These are phyloP conservation scores for Botia almorhae DNA, from an alignment of 2,797 vertebrate species.

Conservation along the genomic window DNA sequence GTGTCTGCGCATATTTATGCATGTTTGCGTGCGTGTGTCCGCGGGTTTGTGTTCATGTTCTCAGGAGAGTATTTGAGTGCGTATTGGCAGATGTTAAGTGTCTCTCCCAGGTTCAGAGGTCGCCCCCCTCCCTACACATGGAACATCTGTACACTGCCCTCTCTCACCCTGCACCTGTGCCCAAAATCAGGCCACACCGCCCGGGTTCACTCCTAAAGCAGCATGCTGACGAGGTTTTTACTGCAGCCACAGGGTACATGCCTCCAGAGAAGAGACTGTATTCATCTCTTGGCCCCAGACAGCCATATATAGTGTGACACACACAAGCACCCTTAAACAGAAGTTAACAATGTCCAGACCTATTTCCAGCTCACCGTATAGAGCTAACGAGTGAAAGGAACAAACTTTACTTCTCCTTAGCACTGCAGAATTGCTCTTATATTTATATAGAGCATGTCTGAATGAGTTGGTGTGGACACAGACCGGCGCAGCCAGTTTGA, in stretches of 20 bases:
- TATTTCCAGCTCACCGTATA: constrained; percentile 53
- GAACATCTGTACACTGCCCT: constrained; percentile 53
- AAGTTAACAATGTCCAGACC: constrained; percentile 61
- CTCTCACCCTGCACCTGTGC: constrained; percentile 49
- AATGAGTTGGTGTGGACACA: not conserved
- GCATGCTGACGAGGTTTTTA: constrained; percentile 59
- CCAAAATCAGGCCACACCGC: constrained; percentile 74
- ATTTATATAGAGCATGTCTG: constrained; percentile 4
- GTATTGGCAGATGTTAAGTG: constrained; percentile 51
- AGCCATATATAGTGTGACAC: constrained; percentile 59
- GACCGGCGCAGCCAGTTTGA: not conserved
- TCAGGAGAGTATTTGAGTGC: constrained; percentile 19
- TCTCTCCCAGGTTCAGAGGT: constrained; percentile 22
- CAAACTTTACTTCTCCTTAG: constrained; percentile 38
- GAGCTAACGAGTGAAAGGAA: constrained; percentile 45
- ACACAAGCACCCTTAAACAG: constrained; percentile 46
- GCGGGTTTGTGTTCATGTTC: not conserved
- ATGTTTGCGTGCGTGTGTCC: not conserved
- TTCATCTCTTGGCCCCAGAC: constrained; percentile 56
- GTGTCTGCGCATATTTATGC: not conserved
- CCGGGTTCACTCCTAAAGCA: constrained; percentile 68
- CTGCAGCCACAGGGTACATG: constrained; percentile 54
- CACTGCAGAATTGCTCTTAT: constrained; percentile 34
- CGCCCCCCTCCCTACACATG: constrained; percentile 11
- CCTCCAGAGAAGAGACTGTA: constrained; percentile 50